A percentile compares a stretch with the other conserved stretches of the same genome.
Conservation (phyloP, 2,113 vertebrate genomes). For the Colistium nudipinnis region DNA sequence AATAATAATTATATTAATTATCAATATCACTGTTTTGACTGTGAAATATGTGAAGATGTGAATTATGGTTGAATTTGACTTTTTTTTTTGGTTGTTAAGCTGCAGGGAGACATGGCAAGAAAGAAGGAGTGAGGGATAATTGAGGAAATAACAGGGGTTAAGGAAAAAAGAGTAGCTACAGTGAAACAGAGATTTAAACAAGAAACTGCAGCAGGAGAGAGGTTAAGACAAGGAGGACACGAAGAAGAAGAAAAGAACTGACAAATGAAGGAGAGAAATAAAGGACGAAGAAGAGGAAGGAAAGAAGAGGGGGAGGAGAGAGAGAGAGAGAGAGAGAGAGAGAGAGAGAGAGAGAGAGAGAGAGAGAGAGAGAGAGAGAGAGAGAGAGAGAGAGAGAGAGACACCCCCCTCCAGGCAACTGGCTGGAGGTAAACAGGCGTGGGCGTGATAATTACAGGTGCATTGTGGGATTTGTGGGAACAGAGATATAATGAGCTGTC, state of each 20-base stretch:
- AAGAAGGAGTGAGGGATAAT: not conserved
- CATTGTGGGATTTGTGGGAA: conserved; percentile 80
- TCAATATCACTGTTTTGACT: not conserved
- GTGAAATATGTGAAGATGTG: not conserved
- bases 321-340: conserved; percentile 35
- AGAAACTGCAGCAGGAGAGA: not conserved
- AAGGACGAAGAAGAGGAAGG: conserved; percentile 20
- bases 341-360: conserved; percentile 40
- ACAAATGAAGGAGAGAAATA: conserved; percentile 23
- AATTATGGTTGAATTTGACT: too few species aligned
- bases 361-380: conserved; percentile 26
- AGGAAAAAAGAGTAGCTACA: not conserved
- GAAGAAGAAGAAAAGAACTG: conserved; percentile 22
- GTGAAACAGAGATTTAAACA: not conserved
- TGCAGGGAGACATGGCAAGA: not conserved
- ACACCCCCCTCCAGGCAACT: conserved; percentile 77
- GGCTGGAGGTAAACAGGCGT: conserved; percentile 81
- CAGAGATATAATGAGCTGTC: conserved; percentile 80
- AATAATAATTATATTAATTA: not conserved
- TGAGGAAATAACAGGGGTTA: not conserved
- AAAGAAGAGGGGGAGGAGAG: conserved; percentile 31
- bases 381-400: conserved; percentile 57
- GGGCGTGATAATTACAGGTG: conserved; percentile 80
- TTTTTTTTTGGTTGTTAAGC: not conserved
- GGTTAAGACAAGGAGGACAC: conserved; percentile 5